A percentile compares a stretch with the other conserved stretches of the same genome.
Evolutionary conservation across 1,140 invertebrate species (phyloP).

Genomic region (Solenopsis fugax): DNA sequence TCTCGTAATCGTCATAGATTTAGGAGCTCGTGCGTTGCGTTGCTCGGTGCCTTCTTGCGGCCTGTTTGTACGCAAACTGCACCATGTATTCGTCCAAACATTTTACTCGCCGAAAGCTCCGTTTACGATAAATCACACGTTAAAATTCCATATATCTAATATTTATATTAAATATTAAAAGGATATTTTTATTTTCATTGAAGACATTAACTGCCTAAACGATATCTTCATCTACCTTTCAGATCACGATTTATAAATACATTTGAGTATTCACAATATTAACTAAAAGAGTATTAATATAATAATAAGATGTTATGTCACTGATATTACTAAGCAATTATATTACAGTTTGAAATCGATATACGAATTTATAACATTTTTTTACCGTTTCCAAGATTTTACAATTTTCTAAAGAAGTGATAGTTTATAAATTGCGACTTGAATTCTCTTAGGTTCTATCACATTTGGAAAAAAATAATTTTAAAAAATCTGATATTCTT

Average conservation of each 20-base stretch:
- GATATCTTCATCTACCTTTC: conserved; percentile 13
- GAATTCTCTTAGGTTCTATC: conserved; percentile 19
- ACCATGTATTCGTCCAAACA: conserved; percentile 70
- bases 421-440: neutral
- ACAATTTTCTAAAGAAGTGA: conserved; percentile 32
- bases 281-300: conserved; percentile 33
- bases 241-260: neutral
- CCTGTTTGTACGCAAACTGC: conserved; percentile 80
- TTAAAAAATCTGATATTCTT: conserved; percentile 2
- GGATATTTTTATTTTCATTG: conserved; percentile 7
- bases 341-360: conserved; percentile 10
- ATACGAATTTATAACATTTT: conserved; percentile 35
- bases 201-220: conserved; percentile 36
- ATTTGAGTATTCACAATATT: conserved; percentile 1
- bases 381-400: conserved; percentile 53
- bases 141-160: conserved; percentile 30
- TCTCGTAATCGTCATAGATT: conserved; percentile 54
- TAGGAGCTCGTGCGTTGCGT: conserved; percentile 78
- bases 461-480: neutral
- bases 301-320: conserved; percentile 16
- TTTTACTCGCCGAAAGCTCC: conserved; percentile 43
- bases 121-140: conserved; percentile 11
- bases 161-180: conserved; percentile 25
- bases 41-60: conserved; percentile 82
- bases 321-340: neutral